A percentile compares a stretch with the other conserved stretches of the same genome.
phyloP scores from a whole-genome alignment of 2,113 vertebrate species.

The Corapipo altera region DNA sequence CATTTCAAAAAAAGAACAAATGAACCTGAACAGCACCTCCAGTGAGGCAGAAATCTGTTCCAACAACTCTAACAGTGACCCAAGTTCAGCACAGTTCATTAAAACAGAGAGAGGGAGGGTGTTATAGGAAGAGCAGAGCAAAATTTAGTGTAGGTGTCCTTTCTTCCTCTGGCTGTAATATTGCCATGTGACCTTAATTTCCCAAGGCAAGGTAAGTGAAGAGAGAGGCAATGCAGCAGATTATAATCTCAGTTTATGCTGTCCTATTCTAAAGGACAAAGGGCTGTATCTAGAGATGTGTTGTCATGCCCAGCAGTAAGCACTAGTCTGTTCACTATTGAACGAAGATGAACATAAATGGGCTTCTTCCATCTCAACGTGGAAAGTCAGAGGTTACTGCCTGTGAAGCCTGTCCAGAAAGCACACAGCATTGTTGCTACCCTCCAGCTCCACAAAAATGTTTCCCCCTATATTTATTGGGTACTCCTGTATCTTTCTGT shows the following conservation, averaged over 20 bases:
- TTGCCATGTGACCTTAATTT: not conserved
- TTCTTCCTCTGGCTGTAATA: not conserved
- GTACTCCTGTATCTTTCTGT: not conserved
- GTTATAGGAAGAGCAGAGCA: not conserved
- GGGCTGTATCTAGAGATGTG: not conserved
- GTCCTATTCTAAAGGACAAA: not conserved
- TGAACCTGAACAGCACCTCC: not conserved
- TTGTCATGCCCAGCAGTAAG: not conserved
- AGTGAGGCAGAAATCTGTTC: not conserved
- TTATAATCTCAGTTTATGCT: not conserved
- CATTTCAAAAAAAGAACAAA: not conserved
- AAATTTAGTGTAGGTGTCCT: not conserved
- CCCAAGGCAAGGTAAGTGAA: not conserved
- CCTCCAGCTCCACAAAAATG: not conserved
- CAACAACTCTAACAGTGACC: not conserved
- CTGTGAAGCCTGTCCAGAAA: not conserved
- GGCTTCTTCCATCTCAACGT: not conserved
- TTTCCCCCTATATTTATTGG: not conserved
- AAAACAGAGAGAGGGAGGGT: not conserved
- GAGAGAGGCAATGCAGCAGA: not conserved
- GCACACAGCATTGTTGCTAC: not conserved
- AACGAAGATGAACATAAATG: not conserved
- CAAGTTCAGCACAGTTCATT: not conserved
- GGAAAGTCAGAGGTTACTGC: not conserved
- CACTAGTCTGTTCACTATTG: not conserved